A percentile compares a stretch with the other conserved stretches of the same genome.
Evolutionary conservation across 2,113 vertebrate genomes (phyloP).

Genomic region (Pycnonotus jocosus): DNA sequence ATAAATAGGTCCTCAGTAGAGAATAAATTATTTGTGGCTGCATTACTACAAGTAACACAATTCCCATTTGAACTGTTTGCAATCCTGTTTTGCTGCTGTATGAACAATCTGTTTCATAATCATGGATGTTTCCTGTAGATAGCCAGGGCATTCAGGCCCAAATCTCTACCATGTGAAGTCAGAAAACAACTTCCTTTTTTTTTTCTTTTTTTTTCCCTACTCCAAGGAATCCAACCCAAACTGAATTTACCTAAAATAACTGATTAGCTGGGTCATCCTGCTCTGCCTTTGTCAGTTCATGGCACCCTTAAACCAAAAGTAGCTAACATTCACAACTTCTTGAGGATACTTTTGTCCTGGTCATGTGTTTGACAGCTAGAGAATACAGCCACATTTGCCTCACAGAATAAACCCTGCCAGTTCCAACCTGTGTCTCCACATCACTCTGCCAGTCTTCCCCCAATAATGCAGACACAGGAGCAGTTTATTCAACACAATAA

Average conservation of each 20-base stretch:
- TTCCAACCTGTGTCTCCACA: background rate
- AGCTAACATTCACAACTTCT: background rate
- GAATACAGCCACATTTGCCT: background rate
- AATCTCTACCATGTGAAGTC: background rate
- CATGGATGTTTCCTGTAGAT: background rate
- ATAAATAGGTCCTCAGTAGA: background rate
- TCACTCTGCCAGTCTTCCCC: background rate
- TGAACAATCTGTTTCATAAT: background rate
- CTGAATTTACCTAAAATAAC: background rate
- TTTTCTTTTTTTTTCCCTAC: background rate
- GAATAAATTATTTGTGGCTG: background rate
- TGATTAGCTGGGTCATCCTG: background rate
- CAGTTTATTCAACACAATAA: fast-evolving
- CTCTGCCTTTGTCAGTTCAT: background rate
- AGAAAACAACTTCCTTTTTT: background rate
- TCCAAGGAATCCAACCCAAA: background rate
- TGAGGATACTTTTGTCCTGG: background rate
- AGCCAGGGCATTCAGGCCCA: background rate
- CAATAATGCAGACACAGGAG: background rate
- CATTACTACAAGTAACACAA: background rate
- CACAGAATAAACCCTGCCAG: background rate
- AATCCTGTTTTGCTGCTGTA: background rate
- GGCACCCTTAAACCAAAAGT: background rate
- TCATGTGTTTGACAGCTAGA: background rate
- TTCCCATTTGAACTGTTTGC: background rate